Conservation (phyloP, 2,888 invertebrate genomes). For the Eurytoma californica region DNA sequence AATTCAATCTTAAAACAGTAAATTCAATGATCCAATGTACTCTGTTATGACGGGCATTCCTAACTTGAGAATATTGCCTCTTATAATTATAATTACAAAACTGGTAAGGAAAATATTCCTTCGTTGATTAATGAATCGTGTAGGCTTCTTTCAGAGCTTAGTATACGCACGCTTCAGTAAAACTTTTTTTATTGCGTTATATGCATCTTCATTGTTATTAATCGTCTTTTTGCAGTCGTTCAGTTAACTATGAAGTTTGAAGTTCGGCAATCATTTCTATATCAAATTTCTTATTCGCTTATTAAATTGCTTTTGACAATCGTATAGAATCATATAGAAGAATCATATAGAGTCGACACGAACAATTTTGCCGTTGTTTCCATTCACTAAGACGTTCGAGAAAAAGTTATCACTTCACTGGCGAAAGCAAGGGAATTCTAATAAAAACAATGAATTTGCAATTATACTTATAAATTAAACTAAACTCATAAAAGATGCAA, state of each 20-base stretch:
- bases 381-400: constrained; percentile 18
- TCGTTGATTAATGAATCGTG: constrained; percentile 51
- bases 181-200: constrained; percentile 45
- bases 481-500: constrained; percentile 30
- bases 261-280: constrained; percentile 20
- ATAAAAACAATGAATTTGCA: constrained; percentile 32
- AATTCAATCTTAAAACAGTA: constrained; percentile 16
- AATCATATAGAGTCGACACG: neutral
- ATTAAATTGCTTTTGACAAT: constrained; percentile 50
- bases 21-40: constrained; percentile 26
- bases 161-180: constrained; percentile 42
- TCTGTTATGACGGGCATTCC: constrained; percentile 27
- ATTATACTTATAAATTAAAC: constrained; percentile 27
- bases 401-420: constrained; percentile 24
- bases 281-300: constrained; percentile 42
- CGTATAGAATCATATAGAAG: constrained; percentile 21
- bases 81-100: constrained; percentile 61
- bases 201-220: constrained; percentile 27
- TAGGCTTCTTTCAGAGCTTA: constrained; percentile 49
- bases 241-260: constrained; percentile 16
- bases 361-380: constrained; percentile 9
- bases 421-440: constrained; percentile 39
- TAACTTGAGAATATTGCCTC: constrained; percentile 51
- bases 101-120: constrained; percentile 61
- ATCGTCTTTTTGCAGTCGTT: constrained; percentile 35